phyloP scores from a whole-genome alignment of 2,113 vertebrate species.

The Gallinago undulata region DNA sequence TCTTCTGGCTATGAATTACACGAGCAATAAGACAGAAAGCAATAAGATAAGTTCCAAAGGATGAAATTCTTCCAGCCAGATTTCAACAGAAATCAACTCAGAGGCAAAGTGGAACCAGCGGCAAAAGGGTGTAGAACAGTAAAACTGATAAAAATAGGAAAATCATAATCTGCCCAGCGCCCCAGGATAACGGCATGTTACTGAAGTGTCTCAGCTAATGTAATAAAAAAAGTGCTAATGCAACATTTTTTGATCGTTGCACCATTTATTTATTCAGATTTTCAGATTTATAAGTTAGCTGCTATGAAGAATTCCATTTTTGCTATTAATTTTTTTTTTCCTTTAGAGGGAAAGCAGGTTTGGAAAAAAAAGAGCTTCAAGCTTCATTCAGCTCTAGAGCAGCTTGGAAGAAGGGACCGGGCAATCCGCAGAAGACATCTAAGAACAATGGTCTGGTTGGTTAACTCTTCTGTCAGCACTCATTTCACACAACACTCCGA shows the following conservation, averaged over 20 bases:
- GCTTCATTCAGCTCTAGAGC: not conserved
- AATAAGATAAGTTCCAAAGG: not conserved
- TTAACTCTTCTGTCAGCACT: constrained; percentile 6
- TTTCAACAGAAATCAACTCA: not conserved
- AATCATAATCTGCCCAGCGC: not conserved
- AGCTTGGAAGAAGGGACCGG: not conserved
- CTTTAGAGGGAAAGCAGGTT: not conserved
- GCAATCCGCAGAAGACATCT: not conserved
- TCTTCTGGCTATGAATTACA: not conserved
- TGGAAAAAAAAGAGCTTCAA: not conserved
- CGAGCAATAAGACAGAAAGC: not conserved
- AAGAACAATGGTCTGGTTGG: not conserved
- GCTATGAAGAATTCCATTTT: not conserved
- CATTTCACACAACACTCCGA: not conserved
- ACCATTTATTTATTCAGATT: not conserved
- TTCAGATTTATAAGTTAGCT: not conserved
- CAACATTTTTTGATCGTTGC: not conserved
- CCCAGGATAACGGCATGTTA: not conserved
- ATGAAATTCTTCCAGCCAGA: not conserved
- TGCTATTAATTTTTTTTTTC: not conserved
- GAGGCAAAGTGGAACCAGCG: not conserved
- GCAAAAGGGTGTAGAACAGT: not conserved
- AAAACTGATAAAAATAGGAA: not conserved
- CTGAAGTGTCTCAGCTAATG: not conserved
- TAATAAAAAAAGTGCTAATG: not conserved